Evolutionary conservation across 2,888 invertebrate species (phyloP), one percentile per base, ranked within the genome.

Genomic region (Philaethria dido): DNA sequence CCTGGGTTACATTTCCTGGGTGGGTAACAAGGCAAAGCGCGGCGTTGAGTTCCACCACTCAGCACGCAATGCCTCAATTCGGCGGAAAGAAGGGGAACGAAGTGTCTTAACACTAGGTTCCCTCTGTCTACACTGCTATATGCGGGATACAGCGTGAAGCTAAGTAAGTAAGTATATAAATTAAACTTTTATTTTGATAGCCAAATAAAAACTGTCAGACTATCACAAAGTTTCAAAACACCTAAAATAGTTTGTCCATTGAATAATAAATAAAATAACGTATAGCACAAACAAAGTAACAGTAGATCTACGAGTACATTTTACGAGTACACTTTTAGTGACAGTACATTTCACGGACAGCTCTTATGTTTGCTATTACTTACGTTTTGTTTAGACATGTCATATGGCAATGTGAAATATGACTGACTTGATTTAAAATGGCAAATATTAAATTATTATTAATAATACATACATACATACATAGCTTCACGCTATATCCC

Each of bases 241-340:
- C 16, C 16, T 16, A 6, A 16, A 16, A 44, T 6, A 6, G 16
- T 16, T 8, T 16, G 44, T 44, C 6, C 16, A 44, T 14, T 16
- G 8, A 44, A 44, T 44, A 14, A 16, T 16, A 44, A 44, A 44
- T 44, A 16, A 44, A 44, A 44, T 44, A 44, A 8, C 16, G 11
- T 18, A 13, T 3, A 47, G 20, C 18, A 20, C 45, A 47, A 20
- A 22, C 22, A 48, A 48, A 52, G 11, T 16, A 52, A 16, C 11
- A 29, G n/a, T 9, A 11, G n/a, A 1, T 52, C 9, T 52, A 52
- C n/a, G n/a, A n/a, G n/a, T n/a, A n/a, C 52, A 29, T 29, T 52
- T 52, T 52, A 57, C 57, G n/a, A 42, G 33, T 61, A 47, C 9
- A 22, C n/a, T 57, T 42, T 42, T 42, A 42, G 42, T 42, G n/a